Base-by-base conservation (phyloP, 2,888 invertebrate species). In the Pteria penguin region DNA sequence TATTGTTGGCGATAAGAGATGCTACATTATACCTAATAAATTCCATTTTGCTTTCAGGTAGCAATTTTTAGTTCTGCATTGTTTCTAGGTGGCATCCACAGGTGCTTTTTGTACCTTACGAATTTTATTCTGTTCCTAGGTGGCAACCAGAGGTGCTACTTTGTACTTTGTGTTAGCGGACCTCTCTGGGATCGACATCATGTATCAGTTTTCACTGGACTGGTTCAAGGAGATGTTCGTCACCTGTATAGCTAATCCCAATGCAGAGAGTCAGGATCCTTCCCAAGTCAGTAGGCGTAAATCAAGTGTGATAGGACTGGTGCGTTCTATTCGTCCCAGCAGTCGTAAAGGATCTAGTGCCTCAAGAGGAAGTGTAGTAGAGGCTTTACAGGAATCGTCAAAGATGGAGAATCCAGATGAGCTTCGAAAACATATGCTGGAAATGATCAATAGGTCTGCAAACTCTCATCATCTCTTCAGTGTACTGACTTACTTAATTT, bases 161-260 rank as follows among this genome's bases (percentile, higher is more conserved):
- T 80, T 92, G 52, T 92, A 92, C 82, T 92, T 92, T 84, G 90
- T 91, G 1, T 78, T 92, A 52, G 90, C 91, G 27, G 90, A 91
- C 76, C 82, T 92, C 68, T 85, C 91, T 45, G 85, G 81, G 32
- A 86, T 92, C 26, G 91, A 92, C 77, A 89, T 91, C 69, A 92
- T 92, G 92, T 92, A 92, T 84, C 92, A 92, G 87, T 92, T 91
- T 82, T 92, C 92, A 0, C 84, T 92, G 31, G 82, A 86, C 61
- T 92, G 91, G 91, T 92, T 92, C 87, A 90, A 91, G 80, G 86
- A 85, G 65, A 89, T 90, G 86, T 92, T 92, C 75, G 86, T 84
- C 18, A 82, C 86, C 33, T 90, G 90, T 76, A 91, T 91, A 73
- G 81, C 85, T 67, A 83, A 83, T 66, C 76, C 72, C 24, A 54